phyloP scores from a whole-genome alignment of 2,888 invertebrate species.

The Galerucella calmariensis region DNA sequence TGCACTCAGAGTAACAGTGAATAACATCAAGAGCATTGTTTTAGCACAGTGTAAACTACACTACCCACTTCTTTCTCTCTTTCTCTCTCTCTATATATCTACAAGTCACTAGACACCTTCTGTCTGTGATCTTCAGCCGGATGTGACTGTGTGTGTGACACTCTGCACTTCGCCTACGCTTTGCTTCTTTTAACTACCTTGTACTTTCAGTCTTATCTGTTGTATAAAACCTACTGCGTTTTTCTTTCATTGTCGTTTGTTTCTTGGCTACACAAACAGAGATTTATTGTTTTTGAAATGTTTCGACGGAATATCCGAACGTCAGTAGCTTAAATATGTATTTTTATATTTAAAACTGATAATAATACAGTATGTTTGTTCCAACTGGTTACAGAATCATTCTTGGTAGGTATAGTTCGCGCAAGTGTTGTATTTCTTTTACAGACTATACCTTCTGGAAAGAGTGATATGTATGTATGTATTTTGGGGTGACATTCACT shows the following conservation, averaged over 20 bases:
- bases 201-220: slow-evolving; percentile 28
- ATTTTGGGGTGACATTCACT: no score
- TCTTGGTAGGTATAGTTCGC: no score
- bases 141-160: slow-evolving; percentile 40
- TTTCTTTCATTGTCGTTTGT: slow-evolving; percentile 5
- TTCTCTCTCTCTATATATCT: slow-evolving; percentile 42
- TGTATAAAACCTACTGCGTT: slow-evolving; percentile 15
- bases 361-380: no score
- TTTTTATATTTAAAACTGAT: no score
- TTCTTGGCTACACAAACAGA: slow-evolving; percentile 9
- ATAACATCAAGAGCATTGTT: slow-evolving; percentile 43
- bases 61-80: slow-evolving; percentile 42
- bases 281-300: slow-evolving; percentile 20
- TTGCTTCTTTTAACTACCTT: slow-evolving; percentile 42
- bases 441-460: no score
- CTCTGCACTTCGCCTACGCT: slow-evolving; percentile 39
- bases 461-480: no score
- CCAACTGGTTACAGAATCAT: no score
- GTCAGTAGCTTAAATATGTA: background rate
- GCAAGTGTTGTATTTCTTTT: no score
- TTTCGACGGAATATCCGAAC: background rate
- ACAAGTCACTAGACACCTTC: slow-evolving; percentile 50
- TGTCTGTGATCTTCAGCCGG: slow-evolving; percentile 46
- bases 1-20: slow-evolving; percentile 16
- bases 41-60: slow-evolving; percentile 51